These are phyloP conservation scores for Harpagifer antarcticus DNA, from an alignment of 2,797 vertebrate genomes.

Conservation along the genomic window DNA sequence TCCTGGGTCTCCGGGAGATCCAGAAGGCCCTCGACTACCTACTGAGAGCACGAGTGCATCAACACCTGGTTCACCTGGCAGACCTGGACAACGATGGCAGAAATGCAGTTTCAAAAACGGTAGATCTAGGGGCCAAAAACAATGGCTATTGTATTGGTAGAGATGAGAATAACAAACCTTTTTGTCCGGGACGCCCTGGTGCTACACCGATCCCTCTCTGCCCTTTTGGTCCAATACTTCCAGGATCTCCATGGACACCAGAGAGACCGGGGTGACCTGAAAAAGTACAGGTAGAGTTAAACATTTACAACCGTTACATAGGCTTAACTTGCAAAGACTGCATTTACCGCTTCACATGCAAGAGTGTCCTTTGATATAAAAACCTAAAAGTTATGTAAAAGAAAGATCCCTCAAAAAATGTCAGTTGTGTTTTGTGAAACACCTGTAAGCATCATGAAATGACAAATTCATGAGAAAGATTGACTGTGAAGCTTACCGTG, in stretches of 20 bases:
- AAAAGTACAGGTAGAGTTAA: not conserved
- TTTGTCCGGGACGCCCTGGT: constrained; percentile 59
- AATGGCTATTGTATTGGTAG: not conserved
- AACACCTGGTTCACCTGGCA: constrained; percentile 61
- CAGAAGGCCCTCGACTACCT: constrained; percentile 51
- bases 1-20: constrained; percentile 64
- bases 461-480: not conserved
- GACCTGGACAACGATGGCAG: constrained; percentile 52
- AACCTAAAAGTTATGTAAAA: not conserved
- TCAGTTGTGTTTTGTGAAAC: not conserved
- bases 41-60: constrained; percentile 16
- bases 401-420: not conserved
- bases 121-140: not conserved
- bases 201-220: constrained; percentile 49
- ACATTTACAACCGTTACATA: not conserved
- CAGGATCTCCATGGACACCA: constrained; percentile 64
- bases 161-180: constrained; percentile 58
- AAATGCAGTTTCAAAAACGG: not conserved
- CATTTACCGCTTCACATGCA: not conserved
- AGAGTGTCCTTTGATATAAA: not conserved
- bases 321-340: not conserved
- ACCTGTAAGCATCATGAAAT: not conserved
- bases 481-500: constrained; percentile 44
- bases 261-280: constrained; percentile 62
- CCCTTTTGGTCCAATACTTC: constrained; percentile 70